Base-by-base conservation (phyloP, 2,888 invertebrate genomes). In the Gisinianus flammeolus region DNA sequence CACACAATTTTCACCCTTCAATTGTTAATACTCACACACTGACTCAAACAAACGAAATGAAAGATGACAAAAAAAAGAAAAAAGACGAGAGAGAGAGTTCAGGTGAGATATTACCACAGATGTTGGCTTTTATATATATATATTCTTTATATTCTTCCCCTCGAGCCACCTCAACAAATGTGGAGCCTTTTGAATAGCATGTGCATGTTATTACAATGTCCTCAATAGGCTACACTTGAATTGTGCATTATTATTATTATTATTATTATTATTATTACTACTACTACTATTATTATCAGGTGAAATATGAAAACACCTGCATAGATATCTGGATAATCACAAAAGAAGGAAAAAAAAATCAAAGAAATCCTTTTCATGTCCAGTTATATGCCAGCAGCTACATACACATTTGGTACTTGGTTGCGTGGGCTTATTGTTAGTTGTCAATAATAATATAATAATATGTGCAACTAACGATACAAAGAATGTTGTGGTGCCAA, bases 81-180 rank as follows among this genome's bases (percentile, higher is more conserved):
- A 67, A 30, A 67, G 67, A 33, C 28, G 33, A 67, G 67, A 33
- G n/a, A 22, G 26, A 56, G 71, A 66, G n/a, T 28, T 75, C 66
- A 76, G 76, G 76, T 76, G 76, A 76, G 76, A 76, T 68, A 69
- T 76, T 44, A 24, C 31, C 76, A 69, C 76, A 76, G 76, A 76
- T 76, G 76, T 67, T 75, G 16, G 16, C 52, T 33, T 58, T 68
- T 35, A 24, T 19, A 44, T 44, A 19, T n/a, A n/a, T n/a, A 31
- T 19, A 44, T 44, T 12, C 12, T 44, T 68, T 58, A n/a, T n/a
- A 58, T 58, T 68, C 31, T 68, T 24, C 24, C 24, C 44, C 33
- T 64, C 28, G 3, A 64, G 8, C 24, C 1, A 26, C 8, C 52
- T 44, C 52, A 44, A 16, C 16, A 12, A 44, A 16, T 44, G n/a